Conservation (phyloP, 2,113 vertebrate species). For the Actinemys pallida region DNA sequence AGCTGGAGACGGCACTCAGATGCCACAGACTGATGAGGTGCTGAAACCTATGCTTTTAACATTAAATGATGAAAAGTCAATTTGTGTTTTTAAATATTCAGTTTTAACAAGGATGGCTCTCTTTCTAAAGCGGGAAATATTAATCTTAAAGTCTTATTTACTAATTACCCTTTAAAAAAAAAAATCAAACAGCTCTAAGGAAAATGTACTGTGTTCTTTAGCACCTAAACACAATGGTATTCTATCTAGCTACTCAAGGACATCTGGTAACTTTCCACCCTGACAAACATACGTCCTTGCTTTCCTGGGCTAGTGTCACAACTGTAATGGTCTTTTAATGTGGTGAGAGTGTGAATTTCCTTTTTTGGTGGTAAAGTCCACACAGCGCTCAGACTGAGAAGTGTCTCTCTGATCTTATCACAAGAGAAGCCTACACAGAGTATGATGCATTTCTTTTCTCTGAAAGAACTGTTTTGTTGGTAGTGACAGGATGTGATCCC, state of each 20-base stretch:
- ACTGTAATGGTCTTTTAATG: accelerated
- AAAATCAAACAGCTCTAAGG: neutral
- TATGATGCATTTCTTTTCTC: neutral
- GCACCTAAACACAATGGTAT: accelerated
- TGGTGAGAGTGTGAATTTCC: accelerated
- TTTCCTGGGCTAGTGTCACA: accelerated
- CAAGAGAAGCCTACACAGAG: accelerated
- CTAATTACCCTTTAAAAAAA: neutral
- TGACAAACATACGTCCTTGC: accelerated
- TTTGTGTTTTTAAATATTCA: neutral
- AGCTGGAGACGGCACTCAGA: neutral
- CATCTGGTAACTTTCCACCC: neutral
- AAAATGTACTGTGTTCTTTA: accelerated
- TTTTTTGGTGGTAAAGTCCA: neutral
- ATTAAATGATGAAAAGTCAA: neutral
- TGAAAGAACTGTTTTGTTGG: neutral
- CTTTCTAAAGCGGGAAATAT: neutral
- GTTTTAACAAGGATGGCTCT: neutral
- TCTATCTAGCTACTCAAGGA: accelerated
- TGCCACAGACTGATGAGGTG: accelerated
- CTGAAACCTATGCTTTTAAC: accelerated
- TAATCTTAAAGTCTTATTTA: neutral
- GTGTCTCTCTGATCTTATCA: accelerated
- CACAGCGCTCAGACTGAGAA: accelerated
- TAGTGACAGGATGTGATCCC: too few relatives aligned